phyloP scores from a whole-genome alignment of 2,113 vertebrate species.

The Poeciliopsis retropinna region DNA sequence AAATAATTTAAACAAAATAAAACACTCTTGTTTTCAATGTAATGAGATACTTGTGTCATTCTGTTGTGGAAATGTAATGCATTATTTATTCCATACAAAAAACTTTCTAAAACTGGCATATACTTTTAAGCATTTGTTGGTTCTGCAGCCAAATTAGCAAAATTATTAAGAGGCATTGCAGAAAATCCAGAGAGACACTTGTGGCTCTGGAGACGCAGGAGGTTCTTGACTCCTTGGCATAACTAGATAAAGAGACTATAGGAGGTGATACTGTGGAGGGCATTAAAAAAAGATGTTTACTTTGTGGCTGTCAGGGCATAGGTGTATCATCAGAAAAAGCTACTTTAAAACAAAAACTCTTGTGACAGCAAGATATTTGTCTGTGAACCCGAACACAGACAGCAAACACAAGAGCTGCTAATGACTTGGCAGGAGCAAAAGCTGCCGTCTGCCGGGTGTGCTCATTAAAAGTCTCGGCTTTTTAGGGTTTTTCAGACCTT shows the following conservation, averaged over 20 bases:
- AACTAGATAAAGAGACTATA: slow-evolving; percentile 9
- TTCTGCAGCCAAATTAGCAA: too few relatives aligned
- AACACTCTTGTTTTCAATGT: too few relatives aligned
- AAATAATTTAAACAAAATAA: too few relatives aligned
- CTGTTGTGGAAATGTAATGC: too few relatives aligned
- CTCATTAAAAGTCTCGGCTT: slow-evolving; percentile 42
- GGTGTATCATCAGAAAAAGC: slow-evolving; percentile 26
- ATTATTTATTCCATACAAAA: too few relatives aligned
- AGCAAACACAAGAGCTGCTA: slow-evolving; percentile 29
- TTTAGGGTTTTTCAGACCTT: background rate
- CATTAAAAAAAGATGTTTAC: slow-evolving; percentile 26
- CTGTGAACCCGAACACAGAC: slow-evolving; percentile 14
- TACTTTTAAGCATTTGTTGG: too few relatives aligned
- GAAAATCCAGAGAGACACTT: too few relatives aligned
- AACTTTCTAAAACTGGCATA: too few relatives aligned
- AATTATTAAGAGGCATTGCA: too few relatives aligned
- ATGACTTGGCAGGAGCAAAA: slow-evolving; percentile 22
- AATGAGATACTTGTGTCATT: too few relatives aligned
- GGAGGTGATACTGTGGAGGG: background rate
- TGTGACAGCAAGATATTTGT: slow-evolving; percentile 24
- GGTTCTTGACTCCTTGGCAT: background rate
- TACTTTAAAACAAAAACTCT: slow-evolving; percentile 34
- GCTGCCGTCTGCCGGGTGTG: slow-evolving; percentile 5
- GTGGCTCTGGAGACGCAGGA: too few relatives aligned
- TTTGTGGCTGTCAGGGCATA: slow-evolving; percentile 23